Conservation (phyloP, 2,888 invertebrate genomes). For the Ophioninae sp. region DNA sequence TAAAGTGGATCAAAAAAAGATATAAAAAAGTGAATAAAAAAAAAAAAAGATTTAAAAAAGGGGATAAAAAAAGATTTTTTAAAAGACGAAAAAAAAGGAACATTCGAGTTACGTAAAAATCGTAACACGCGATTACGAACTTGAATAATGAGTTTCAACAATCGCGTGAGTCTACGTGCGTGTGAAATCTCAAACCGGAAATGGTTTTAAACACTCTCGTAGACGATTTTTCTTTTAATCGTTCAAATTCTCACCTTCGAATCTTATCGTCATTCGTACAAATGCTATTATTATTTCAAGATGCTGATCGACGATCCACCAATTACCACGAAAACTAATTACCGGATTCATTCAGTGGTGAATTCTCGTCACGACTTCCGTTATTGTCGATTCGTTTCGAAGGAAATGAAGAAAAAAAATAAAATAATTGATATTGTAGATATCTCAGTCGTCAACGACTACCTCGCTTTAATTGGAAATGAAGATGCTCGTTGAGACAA, state of each 20-base stretch:
- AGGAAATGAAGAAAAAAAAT: neutral
- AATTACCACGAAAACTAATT: neutral
- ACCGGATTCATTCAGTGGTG: neutral
- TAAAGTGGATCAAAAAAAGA: neutral
- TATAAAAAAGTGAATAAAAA: neutral
- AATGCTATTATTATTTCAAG: neutral
- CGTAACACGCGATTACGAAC: neutral
- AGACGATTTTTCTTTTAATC: neutral
- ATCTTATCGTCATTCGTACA: neutral
- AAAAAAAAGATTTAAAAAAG: conserved; percentile 16
- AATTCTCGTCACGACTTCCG: neutral
- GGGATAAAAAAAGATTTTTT: neutral
- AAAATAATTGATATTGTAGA: neutral
- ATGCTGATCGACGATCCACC: neutral
- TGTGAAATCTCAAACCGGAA: neutral
- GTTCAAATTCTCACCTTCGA: neutral
- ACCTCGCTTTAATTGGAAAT: neutral
- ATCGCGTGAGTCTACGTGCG: neutral
- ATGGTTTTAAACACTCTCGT: neutral
- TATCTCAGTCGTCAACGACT: neutral
- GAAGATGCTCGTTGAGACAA: neutral
- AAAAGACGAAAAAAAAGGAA: neutral
- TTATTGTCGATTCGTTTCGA: neutral
- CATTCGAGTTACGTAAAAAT: neutral
- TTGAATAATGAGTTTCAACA: conserved; percentile 4